phyloP scores from a whole-genome alignment of 1,140 invertebrate genomes.

The Danaus plexippus region DNA sequence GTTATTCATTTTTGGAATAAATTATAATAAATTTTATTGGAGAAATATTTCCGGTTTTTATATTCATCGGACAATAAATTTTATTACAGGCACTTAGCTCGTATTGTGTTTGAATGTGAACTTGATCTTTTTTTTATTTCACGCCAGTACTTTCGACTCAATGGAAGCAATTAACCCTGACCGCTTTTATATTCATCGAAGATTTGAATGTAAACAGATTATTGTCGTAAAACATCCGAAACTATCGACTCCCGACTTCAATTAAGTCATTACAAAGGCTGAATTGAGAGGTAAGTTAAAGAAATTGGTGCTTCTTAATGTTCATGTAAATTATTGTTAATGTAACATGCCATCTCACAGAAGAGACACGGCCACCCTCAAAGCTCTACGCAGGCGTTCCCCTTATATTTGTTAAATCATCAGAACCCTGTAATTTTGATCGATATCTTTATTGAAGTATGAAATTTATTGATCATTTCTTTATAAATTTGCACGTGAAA shows the following conservation, averaged over 20 bases:
- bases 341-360: constrained; percentile 58
- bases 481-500: constrained; percentile 53
- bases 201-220: constrained; percentile 26
- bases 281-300: constrained; percentile 48
- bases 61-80: too few species aligned
- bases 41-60: too few species aligned
- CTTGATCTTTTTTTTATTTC: constrained; percentile 13
- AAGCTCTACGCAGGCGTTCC: constrained; percentile 41
- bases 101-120: constrained; percentile 31
- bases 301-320: constrained; percentile 48
- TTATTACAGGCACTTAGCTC: too few species aligned
- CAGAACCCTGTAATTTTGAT: constrained; percentile 70
- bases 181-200: constrained; percentile 30
- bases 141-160: constrained; percentile 16
- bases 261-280: constrained; percentile 47
- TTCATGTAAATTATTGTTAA: constrained; percentile 49
- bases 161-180: constrained; percentile 37
- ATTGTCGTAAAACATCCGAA: constrained; percentile 34
- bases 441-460: constrained; percentile 67
- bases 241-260: constrained; percentile 43
- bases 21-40: constrained; percentile 4
- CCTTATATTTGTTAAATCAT: constrained; percentile 67
- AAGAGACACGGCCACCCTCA: constrained; percentile 59
- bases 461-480: constrained; percentile 68
- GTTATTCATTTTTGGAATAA: neutral